Evolutionary conservation across 2,888 invertebrate species (phyloP), one percentile per base, ranked within the genome.

Genomic region (Galerucella nymphaeae): DNA sequence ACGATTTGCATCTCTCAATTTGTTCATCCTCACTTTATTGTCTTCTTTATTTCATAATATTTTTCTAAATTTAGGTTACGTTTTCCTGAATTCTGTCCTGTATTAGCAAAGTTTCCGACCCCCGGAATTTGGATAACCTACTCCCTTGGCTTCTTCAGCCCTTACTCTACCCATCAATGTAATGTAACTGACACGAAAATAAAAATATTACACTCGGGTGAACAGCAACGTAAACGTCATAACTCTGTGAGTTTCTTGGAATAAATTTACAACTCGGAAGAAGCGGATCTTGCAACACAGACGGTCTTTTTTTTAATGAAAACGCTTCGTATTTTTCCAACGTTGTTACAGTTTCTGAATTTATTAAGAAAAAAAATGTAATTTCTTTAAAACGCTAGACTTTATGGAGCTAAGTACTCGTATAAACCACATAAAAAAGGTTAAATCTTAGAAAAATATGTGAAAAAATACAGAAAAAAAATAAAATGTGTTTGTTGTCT

Each of bases 161-260:
- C 76, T 73, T 72, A 74, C 76, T 78, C 71, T 75, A 75, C 76
- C 76, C 75, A 73, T 77, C 76, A 63, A 71, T 74, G 72, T 77
- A 78, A 76, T 77, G 76, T 76, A 77, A 76, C 76, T 73, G 77
- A 75, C 77, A 79, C 74, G 76, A 79, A 76, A 79, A 79, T 79
- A 79, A 80, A 79, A 80, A 78, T 79, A 80, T 79, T 76, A 74
- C 73, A 67, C 72, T 67, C 64, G 71, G 65, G 72, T 23, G 74
- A 75, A 66, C 71, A 64, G 73, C 55, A 73, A 70, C 55, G 73
- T 64, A 61, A 73, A 73, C 61, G 57, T 73, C 70, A 70, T 73
- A 73, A 73, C 71, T 65, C 61, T 58, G 18, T 42, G 23, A 57
- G 64, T 64, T 64, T 63, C 50, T 42, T 45, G 14, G 68, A 64